Base-by-base conservation (phyloP, 2,888 invertebrate species). In the Drosophila neonasuta region DNA sequence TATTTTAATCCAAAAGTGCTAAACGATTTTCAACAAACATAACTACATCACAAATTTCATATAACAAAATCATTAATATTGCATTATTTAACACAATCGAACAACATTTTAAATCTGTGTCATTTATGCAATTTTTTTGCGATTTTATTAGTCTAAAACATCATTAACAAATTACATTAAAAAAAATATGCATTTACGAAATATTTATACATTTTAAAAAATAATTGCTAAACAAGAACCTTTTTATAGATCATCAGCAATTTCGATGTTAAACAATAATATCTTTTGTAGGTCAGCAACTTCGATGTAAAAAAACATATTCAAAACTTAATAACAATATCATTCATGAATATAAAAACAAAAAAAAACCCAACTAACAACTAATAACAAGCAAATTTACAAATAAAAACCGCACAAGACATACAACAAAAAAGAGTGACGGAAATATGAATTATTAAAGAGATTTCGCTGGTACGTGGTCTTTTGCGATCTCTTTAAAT, bases 91-190 rank as follows among this genome's bases (percentile, higher is more conserved):
- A 55, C 17, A 48, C n/a, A 34, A 13, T 15, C 9, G 11, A 51
- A 13, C 11, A 45, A 46, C 32, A 39, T 75, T 73, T 73, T 76
- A 73, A 61, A 76, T 36, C 36, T 55, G 46, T 76, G 71, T 73
- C 24, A 49, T 41, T 24, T 50, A 34, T 65, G 56, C 46, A 66
- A 50, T 71, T 73, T 65, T 50, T 44, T 55, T 55, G 71, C 70
- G 32, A 59, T 74, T 73, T 60, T 72, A 70, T 34, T 69, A 51
- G 17, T 24, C n/a, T 41, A 17, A 36, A 56, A 36, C 36, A 42
- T 51, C 49, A 24, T 54, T 32, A 54, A 15, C 15, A 44, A 59
- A 36, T 34, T 10, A 36, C 29, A n/a, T 24, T 32, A 55, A 45
- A 20, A 51, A 10, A 10, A 24, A 39, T 34, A 13, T 39, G n/a